Evolutionary conservation across 2,113 vertebrate species (phyloP).

Genomic region (Prochilodus magdalenae): DNA sequence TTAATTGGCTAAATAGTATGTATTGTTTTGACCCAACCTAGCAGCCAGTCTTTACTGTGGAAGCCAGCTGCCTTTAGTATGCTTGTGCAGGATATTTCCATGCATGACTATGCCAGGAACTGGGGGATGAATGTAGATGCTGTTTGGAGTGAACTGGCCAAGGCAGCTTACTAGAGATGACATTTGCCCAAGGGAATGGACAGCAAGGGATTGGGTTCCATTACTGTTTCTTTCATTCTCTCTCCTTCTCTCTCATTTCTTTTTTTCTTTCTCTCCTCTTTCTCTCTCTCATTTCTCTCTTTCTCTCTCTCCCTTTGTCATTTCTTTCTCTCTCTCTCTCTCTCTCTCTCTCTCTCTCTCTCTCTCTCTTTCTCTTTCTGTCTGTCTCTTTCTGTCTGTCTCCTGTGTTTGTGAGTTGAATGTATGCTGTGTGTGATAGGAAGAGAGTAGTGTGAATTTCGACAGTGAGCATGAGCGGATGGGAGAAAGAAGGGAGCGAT

Average conservation of each 20-base stretch:
- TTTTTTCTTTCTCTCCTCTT: neutral
- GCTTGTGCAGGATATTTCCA: too few species aligned
- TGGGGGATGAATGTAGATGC: neutral
- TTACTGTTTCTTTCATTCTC: neutral
- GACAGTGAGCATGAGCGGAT: neutral
- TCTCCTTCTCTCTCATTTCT: neutral
- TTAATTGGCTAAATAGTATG: too few species aligned
- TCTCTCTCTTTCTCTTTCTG: neutral
- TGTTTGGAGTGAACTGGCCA: slow-evolving; percentile 29
- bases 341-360: neutral
- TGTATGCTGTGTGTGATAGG: neutral
- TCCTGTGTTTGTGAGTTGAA: neutral
- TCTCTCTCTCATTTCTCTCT: neutral
- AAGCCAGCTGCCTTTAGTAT: too few species aligned
- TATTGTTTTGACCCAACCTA: too few species aligned
- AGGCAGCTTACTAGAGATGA: slow-evolving; percentile 22
- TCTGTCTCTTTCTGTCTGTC: neutral
- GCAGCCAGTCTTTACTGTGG: too few species aligned
- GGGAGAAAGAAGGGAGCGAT: neutral
- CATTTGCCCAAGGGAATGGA: neutral
- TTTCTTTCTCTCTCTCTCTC: neutral
- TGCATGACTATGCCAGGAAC: neutral
- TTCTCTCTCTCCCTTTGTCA: neutral
- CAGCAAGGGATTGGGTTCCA: neutral
- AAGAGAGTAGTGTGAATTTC: neutral